phyloP scores from a whole-genome alignment of 92 coral and sea anemone species.

The Porites lobata region DNA sequence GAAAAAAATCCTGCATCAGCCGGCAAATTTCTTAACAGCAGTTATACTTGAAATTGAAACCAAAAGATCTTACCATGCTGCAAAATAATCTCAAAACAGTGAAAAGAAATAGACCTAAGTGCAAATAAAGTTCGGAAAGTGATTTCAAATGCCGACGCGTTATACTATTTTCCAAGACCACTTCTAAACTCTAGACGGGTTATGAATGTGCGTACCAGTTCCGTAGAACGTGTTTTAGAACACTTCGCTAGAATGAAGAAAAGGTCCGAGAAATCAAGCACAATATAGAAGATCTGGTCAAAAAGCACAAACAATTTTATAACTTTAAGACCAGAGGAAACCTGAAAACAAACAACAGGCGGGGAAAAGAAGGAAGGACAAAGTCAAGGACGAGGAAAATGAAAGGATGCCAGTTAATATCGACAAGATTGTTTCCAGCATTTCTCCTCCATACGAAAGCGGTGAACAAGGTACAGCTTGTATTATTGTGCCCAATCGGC shows the following conservation, averaged over 20 bases:
- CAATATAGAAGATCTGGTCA: too few relatives aligned
- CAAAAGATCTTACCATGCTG: neutral
- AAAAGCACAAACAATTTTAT: neutral
- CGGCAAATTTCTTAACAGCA: neutral
- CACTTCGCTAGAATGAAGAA: too few relatives aligned
- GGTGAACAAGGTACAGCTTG: neutral
- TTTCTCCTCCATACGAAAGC: neutral
- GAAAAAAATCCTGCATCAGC: neutral
- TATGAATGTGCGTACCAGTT: too few relatives aligned
- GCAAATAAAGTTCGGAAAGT: neutral
- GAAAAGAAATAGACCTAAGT: neutral
- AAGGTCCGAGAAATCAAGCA: too few relatives aligned
- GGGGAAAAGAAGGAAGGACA: conserved; percentile 8
- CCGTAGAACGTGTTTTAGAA: too few relatives aligned
- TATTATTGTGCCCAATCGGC: too few relatives aligned
- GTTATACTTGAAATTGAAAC: neutral
- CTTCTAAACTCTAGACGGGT: too few relatives aligned
- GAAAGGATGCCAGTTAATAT: neutral
- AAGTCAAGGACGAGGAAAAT: neutral
- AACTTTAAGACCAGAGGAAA: neutral
- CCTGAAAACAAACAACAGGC: conserved; percentile 5
- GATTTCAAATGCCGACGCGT: neutral
- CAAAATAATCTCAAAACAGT: neutral
- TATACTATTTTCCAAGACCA: too few relatives aligned
- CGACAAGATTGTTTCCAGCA: neutral